phyloP scores from a whole-genome alignment of 2,888 invertebrate species.

The Diarsia rubi region DNA sequence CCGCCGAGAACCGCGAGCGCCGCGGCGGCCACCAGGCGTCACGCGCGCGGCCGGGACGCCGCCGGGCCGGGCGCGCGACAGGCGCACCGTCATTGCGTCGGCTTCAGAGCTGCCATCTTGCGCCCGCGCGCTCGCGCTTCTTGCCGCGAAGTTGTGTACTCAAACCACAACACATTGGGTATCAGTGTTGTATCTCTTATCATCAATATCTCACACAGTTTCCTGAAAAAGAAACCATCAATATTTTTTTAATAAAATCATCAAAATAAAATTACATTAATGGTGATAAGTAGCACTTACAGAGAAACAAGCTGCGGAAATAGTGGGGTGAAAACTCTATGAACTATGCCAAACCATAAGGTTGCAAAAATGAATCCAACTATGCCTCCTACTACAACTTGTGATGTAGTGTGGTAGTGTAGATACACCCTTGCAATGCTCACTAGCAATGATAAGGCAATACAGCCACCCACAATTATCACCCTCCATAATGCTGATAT shows the following conservation, averaged over 20 bases:
- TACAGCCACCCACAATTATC: constrained; percentile 92
- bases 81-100: constrained; percentile 94
- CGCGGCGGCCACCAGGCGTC: constrained; percentile 85
- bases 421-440: constrained; percentile 95
- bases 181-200: constrained; percentile 97
- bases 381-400: constrained; percentile 95
- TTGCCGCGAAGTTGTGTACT: constrained; percentile 96
- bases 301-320: constrained; percentile 96
- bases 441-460: constrained; percentile 91
- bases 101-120: constrained; percentile 95
- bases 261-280: neutral
- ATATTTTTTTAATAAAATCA: neutral
- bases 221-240: constrained; percentile 90
- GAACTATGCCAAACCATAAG: constrained; percentile 95
- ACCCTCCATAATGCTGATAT: constrained; percentile 94
- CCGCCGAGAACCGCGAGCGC: constrained; percentile 83
- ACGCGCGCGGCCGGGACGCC: constrained; percentile 86
- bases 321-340: constrained; percentile 95
- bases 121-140: constrained; percentile 95
- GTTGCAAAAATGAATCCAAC: constrained; percentile 94
- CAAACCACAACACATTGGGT: constrained; percentile 98
- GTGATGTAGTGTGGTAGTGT: constrained; percentile 95
- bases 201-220: constrained; percentile 95
- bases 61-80: constrained; percentile 79
- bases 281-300: constrained; percentile 90